Conservation (phyloP, 1,140 invertebrate species). For the Drosophila obscura region DNA sequence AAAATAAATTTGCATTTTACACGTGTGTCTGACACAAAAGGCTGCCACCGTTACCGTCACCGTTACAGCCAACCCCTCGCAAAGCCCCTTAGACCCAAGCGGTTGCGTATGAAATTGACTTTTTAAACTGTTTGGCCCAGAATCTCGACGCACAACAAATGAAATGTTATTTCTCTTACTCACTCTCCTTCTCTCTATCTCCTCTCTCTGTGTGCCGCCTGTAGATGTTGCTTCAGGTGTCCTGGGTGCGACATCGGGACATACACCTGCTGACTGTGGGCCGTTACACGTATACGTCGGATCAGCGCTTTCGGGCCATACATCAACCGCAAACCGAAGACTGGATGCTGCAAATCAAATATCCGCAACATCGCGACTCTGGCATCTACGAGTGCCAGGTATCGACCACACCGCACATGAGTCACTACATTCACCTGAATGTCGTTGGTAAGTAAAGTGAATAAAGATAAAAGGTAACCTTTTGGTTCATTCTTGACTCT, state of each 20-base stretch:
- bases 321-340: constrained; percentile 93
- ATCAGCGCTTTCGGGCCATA: constrained; percentile 93
- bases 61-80: no score
- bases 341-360: constrained; percentile 94
- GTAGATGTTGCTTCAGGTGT: constrained; percentile 92
- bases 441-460: constrained; percentile 90
- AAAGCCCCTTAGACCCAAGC: constrained; percentile 4
- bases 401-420: constrained; percentile 94
- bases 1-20: constrained; percentile 74
- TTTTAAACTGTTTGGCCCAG: constrained; percentile 72
- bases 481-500: no score
- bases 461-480: background rate
- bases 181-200: background rate
- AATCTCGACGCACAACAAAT: constrained; percentile 53
- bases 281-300: constrained; percentile 94
- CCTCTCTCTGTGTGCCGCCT: constrained; percentile 7
- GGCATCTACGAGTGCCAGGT: constrained; percentile 96
- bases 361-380: constrained; percentile 91
- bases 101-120: constrained; percentile 67
- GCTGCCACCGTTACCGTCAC: background rate
- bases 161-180: constrained; percentile 39
- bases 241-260: constrained; percentile 94
- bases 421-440: constrained; percentile 92
- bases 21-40: constrained; percentile 52
- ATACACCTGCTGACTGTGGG: constrained; percentile 95